phyloP scores from a whole-genome alignment of 2,888 invertebrate genomes.

The Phengaris alcon region DNA sequence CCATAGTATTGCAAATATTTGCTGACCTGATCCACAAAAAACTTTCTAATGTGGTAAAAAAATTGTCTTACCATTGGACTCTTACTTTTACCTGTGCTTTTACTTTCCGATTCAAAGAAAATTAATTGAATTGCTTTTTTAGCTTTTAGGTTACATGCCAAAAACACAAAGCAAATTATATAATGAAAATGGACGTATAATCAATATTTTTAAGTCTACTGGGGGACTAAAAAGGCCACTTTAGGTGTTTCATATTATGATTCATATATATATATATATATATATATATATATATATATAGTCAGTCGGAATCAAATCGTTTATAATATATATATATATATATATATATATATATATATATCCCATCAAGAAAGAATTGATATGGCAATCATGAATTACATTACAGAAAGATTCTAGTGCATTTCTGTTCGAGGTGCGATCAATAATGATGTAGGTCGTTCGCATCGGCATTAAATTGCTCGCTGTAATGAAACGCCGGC shows the following conservation, averaged over 20 bases:
- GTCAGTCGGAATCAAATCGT: too few relatives aligned
- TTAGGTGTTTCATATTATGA: too few relatives aligned
- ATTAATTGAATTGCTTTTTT: not conserved
- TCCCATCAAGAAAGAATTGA: not conserved
- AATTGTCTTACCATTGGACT: constrained; percentile 14
- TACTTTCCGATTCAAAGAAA: constrained; percentile 14
- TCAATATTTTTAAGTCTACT: too few relatives aligned
- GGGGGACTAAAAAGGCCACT: too few relatives aligned
- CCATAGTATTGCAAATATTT: constrained; percentile 11
- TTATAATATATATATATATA: too few relatives aligned
- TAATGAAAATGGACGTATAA: too few relatives aligned
- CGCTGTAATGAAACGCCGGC: constrained; percentile 36
- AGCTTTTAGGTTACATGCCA: not conserved
- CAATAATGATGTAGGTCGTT: constrained; percentile 17
- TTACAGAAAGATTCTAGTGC: constrained; percentile 6
- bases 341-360: too few relatives aligned
- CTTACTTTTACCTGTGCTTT: not conserved
- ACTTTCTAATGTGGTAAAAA: constrained; percentile 26
- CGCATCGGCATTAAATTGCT: not conserved
- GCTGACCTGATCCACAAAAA: constrained; percentile 17
- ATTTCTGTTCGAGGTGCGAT: constrained; percentile 13
- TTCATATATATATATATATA: too few relatives aligned
- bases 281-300: too few relatives aligned
- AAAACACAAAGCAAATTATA: too few relatives aligned
- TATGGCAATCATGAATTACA: not conserved